Percentiles rank a stretch among this genome's conserved stretches.
Evolutionary conservation across 1,140 invertebrate genomes (phyloP).

Genomic region (Lycorma delicatula): DNA sequence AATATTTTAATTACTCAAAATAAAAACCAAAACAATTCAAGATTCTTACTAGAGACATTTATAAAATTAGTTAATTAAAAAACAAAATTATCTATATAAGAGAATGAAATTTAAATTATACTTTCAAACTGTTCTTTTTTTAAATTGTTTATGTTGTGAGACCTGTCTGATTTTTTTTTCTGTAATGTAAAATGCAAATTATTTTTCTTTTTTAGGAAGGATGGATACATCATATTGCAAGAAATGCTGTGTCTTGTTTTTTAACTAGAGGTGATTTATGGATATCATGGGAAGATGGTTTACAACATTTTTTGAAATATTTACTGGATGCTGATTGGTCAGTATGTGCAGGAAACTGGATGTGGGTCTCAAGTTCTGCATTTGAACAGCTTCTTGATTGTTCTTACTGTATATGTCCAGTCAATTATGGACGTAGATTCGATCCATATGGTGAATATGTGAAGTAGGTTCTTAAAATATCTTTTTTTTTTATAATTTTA

Average conservation of each 20-base stretch:
- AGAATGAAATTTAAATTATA: too few relatives aligned
- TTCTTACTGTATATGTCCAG: constrained; percentile 54
- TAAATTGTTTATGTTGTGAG: too few relatives aligned
- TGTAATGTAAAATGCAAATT: too few relatives aligned
- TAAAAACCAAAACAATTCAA: too few relatives aligned
- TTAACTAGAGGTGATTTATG: constrained; percentile 63
- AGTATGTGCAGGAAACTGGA: constrained; percentile 70
- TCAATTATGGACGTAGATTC: constrained; percentile 55
- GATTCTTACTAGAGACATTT: too few relatives aligned
- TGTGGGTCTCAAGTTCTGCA: constrained; percentile 68
- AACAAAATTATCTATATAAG: too few relatives aligned
- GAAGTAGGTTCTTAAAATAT: constrained; percentile 36
- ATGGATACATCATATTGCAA: constrained; percentile 61
- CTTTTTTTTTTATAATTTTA: too few relatives aligned
- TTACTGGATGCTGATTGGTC: constrained; percentile 65
- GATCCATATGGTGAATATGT: constrained; percentile 62
- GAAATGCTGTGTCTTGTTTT: constrained; percentile 64
- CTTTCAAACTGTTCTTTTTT: too few relatives aligned
- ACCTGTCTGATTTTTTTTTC: too few relatives aligned
- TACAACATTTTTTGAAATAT: constrained; percentile 54
- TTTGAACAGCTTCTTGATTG: constrained; percentile 57
- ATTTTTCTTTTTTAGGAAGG: constrained; percentile 49
- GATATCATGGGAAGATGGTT: constrained; percentile 61
- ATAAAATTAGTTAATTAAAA: too few relatives aligned
- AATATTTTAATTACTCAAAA: too few relatives aligned